A percentile compares a stretch with the other conserved stretches of the same genome.
Evolutionary conservation across 2,888 invertebrate genomes (phyloP).

Genomic region (Clusia tigrina): DNA sequence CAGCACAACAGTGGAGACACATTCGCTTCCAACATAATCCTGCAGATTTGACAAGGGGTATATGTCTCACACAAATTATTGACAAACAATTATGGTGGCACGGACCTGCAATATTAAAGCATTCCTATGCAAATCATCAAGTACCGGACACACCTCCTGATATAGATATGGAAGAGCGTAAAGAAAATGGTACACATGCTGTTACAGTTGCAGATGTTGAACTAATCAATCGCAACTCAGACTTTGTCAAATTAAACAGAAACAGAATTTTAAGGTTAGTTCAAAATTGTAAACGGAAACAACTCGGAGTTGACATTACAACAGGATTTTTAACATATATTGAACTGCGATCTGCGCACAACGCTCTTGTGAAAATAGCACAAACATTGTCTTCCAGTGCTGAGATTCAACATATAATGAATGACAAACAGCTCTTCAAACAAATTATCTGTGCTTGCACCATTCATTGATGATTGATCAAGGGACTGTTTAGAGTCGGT

Average conservation of each 20-base stretch:
- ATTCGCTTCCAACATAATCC: slow-evolving; percentile 29
- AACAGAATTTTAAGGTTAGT: slow-evolving; percentile 10
- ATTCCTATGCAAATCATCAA: slow-evolving; percentile 17
- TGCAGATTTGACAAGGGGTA: slow-evolving; percentile 32
- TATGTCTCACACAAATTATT: slow-evolving; percentile 15
- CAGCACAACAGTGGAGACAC: slow-evolving; percentile 26
- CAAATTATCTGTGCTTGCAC: slow-evolving; percentile 11
- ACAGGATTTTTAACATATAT: background rate
- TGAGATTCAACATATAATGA: background rate
- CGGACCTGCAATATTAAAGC: slow-evolving; percentile 6
- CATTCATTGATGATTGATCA: slow-evolving; percentile 20
- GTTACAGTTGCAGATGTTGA: background rate
- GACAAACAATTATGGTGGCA: slow-evolving; percentile 16
- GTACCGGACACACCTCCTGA: background rate
- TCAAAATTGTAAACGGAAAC: background rate
- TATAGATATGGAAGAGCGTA: slow-evolving; percentile 5
- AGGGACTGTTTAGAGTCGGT: slow-evolving; percentile 11
- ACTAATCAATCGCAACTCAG: slow-evolving; percentile 8
- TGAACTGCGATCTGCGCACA: slow-evolving; percentile 18
- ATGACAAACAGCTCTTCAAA: slow-evolving; percentile 3
- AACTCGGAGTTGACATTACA: background rate
- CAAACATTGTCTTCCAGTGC: background rate
- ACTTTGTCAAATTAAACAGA: background rate
- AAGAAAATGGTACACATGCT: background rate
- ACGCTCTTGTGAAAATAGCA: slow-evolving; percentile 7